A percentile compares a stretch with the other conserved stretches of the same genome.
Evolutionary conservation across 53 echinoderm and acorn worm species (phyloP).

Genomic region (Stichopus horrens): DNA sequence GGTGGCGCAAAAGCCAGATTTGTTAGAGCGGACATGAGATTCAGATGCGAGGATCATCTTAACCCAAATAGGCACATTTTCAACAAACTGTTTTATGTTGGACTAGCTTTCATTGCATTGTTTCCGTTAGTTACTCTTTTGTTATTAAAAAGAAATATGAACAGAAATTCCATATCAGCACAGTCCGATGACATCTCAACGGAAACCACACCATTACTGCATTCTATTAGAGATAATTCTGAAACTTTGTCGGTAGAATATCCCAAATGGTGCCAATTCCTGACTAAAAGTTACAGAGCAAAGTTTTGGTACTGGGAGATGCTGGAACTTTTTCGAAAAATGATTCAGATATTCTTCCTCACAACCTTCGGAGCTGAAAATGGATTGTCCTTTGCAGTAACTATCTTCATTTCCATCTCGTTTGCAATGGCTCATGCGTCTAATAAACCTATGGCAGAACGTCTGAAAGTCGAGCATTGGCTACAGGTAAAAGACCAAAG

Average conservation of each 20-base stretch:
- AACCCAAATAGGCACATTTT: background rate
- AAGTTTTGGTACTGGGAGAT: constrained; percentile 41
- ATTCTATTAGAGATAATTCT: background rate
- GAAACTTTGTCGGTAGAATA: background rate
- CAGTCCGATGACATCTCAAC: background rate
- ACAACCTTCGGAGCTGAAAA: background rate
- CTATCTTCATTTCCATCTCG: constrained; percentile 13
- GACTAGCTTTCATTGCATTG: background rate
- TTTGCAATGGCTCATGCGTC: constrained; percentile 7
- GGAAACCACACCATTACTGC: constrained; percentile 6
- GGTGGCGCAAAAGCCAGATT: background rate
- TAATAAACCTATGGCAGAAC: constrained; percentile 12
- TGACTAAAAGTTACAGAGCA: constrained; percentile 1
- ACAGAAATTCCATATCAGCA: background rate
- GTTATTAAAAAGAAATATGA: background rate
- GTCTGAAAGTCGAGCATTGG: constrained; percentile 20
- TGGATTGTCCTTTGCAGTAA: constrained; percentile 19
- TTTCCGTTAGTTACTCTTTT: background rate
- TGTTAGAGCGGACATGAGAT: constrained; percentile 16
- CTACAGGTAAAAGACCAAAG: constrained; percentile 1
- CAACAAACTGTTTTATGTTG: background rate
- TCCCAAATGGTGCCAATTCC: constrained; percentile 27
- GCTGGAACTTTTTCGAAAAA: constrained; percentile 20
- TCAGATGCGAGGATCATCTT: constrained; percentile 8
- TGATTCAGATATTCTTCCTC: constrained; percentile 27